phyloP scores from a whole-genome alignment of 2,888 invertebrate species.

The Pimpla rufipes region DNA sequence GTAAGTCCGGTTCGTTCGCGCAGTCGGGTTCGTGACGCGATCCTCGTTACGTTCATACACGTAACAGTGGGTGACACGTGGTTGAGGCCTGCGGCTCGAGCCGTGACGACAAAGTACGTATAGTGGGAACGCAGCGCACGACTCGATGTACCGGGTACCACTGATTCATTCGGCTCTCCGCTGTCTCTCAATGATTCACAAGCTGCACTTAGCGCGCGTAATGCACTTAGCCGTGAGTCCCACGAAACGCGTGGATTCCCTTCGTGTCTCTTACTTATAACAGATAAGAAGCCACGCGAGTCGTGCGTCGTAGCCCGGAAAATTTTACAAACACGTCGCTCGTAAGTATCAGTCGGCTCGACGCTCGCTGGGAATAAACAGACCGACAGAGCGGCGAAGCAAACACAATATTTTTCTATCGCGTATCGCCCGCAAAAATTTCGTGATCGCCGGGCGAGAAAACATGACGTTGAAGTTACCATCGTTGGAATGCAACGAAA shows the following conservation, averaged over 20 bases:
- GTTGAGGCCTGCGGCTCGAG: not conserved
- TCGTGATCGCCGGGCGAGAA: too few species aligned
- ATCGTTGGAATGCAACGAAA: too few species aligned
- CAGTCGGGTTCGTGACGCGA: not conserved
- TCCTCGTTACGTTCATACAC: not conserved
- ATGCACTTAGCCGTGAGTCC: constrained; percentile 25
- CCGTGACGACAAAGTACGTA: not conserved
- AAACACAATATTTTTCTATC: too few species aligned
- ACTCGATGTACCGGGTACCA: not conserved
- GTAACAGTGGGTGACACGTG: not conserved
- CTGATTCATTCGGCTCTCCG: not conserved
- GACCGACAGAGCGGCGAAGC: too few species aligned
- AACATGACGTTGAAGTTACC: too few species aligned
- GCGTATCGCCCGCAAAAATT: too few species aligned
- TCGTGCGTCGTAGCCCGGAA: not conserved
- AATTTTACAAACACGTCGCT: not conserved
- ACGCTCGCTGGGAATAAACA: too few species aligned
- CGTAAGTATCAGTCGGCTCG: too few species aligned
- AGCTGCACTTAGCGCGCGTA: constrained; percentile 32
- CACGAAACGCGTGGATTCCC: constrained; percentile 10
- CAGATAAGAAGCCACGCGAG: constrained; percentile 15
- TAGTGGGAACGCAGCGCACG: not conserved
- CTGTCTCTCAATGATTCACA: constrained; percentile 56
- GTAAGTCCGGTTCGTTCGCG: not conserved
- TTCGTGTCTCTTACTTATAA: constrained; percentile 2